These are phyloP conservation scores for Apis florea DNA, from an alignment of 1,140 invertebrate species.

Conservation along the genomic window DNA sequence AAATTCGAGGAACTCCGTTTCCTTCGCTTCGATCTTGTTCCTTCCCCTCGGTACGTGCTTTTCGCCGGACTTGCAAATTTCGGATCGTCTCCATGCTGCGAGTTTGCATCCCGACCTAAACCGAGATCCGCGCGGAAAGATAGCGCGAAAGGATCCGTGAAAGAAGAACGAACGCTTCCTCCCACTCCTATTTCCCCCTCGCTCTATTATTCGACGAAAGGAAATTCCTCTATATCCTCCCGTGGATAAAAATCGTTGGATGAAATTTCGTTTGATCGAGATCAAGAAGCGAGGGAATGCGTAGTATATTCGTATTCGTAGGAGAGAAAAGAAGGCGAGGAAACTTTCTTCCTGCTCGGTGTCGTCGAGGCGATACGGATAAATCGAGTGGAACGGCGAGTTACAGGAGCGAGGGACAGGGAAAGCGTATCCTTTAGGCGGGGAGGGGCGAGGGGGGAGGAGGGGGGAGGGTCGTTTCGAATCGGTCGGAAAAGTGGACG, in stretches of 20 bases:
- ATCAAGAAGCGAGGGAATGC: too few species aligned
- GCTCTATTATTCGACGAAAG: too few species aligned
- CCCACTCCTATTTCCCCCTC: slow-evolving; percentile 69
- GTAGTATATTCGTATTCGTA: too few species aligned
- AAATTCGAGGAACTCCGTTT: background rate
- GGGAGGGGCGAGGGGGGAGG: background rate
- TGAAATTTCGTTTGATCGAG: too few species aligned
- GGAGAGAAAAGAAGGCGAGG: too few species aligned
- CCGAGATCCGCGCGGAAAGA: slow-evolving; percentile 65
- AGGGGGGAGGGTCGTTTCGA: too few species aligned
- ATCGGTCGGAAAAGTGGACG: slow-evolving; percentile 32
- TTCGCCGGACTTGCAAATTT: slow-evolving; percentile 74
- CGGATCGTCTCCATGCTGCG: slow-evolving; percentile 39
- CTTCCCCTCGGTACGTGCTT: slow-evolving; percentile 56
- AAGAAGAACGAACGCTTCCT: slow-evolving; percentile 43
- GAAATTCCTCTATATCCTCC: too few species aligned
- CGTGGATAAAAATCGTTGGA: too few species aligned
- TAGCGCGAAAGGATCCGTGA: slow-evolving; percentile 54
- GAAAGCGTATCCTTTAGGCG: background rate
- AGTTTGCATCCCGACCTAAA: slow-evolving; percentile 51
- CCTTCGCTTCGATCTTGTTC: slow-evolving; percentile 23
- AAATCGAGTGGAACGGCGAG: too few species aligned
- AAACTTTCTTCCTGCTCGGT: too few species aligned
- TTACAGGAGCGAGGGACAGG: background rate
- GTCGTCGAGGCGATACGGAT: too few species aligned